Conservation (phyloP, 2,888 invertebrate genomes). For the Rapana venosa region DNA sequence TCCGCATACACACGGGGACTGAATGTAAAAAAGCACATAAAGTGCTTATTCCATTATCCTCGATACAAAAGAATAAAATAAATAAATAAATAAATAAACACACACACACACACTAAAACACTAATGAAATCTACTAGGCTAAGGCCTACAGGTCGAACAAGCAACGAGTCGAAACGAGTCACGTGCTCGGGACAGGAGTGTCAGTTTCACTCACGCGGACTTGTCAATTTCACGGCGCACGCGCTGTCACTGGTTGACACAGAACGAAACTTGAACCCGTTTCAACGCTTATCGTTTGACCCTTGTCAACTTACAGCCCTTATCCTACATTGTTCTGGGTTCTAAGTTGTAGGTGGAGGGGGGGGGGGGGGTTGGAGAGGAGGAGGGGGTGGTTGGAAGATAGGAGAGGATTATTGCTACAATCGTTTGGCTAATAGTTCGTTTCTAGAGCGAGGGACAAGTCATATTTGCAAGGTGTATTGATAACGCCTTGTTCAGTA, state of each 20-base stretch:
- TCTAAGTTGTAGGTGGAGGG: background rate
- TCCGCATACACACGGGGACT: background rate
- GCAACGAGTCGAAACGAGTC: background rate
- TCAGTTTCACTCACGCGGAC: background rate
- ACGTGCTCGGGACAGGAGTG: background rate
- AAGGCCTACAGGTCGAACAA: no score
- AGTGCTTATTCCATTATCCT: no score
- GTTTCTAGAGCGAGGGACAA: no score
- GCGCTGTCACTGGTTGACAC: background rate
- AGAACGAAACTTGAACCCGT: background rate
- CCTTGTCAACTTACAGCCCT: background rate
- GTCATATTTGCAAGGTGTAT: no score
- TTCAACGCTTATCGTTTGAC: background rate
- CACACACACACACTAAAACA: no score
- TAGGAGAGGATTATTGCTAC: no score
- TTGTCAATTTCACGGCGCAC: conserved; percentile 13
- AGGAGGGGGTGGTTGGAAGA: background rate
- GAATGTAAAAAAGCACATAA: background rate
- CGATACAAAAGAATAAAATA: no score
- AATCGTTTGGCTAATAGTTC: no score
- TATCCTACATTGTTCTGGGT: background rate
- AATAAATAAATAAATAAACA: no score
- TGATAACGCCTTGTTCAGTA: no score
- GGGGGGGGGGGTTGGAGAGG: background rate
- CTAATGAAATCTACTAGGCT: no score